Percentiles rank a stretch among this genome's conserved stretches.
Conservation (phyloP, 2,888 invertebrate species). For the Bombylius major region DNA sequence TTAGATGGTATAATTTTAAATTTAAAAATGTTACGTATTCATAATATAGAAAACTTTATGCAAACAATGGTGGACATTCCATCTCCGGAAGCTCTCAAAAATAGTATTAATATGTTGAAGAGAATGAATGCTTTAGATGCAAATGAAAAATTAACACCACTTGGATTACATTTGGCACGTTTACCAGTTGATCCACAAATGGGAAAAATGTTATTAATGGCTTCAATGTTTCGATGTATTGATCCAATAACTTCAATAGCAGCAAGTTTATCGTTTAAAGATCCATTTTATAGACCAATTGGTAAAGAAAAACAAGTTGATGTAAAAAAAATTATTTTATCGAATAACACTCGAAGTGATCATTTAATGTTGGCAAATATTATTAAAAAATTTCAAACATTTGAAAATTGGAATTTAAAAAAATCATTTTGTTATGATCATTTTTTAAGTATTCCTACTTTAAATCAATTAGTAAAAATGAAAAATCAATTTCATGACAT, state of each 20-base stretch:
- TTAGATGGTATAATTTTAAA: conserved; percentile 76
- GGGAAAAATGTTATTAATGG: conserved; percentile 81
- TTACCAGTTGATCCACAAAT: conserved; percentile 81
- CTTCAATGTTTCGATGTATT: conserved; percentile 76
- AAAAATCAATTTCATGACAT: conserved; percentile 66
- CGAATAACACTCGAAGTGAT: conserved; percentile 58
- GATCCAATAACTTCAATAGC: conserved; percentile 81
- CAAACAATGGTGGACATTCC: conserved; percentile 65
- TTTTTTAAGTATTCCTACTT: conserved; percentile 52
- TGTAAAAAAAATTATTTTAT: conserved; percentile 43
- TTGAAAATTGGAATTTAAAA: conserved; percentile 24
- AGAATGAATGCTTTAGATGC: conserved; percentile 64
- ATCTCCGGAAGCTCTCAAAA: conserved; percentile 46
- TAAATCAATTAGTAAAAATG: conserved; percentile 62
- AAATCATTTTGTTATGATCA: conserved; percentile 55
- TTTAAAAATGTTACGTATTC: conserved; percentile 65
- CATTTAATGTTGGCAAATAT: conserved; percentile 65
- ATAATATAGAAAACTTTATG: conserved; percentile 52
- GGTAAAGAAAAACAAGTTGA: conserved; percentile 55
- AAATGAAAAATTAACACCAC: conserved; percentile 66
- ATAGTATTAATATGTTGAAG: conserved; percentile 46
- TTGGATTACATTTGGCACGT: conserved; percentile 80
- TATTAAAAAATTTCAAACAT: conserved; percentile 47
- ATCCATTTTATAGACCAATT: conserved; percentile 64
- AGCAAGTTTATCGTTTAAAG: conserved; percentile 74